Evolutionary conservation across 2,113 vertebrate genomes (phyloP).

Genomic region (Felis catus): DNA sequence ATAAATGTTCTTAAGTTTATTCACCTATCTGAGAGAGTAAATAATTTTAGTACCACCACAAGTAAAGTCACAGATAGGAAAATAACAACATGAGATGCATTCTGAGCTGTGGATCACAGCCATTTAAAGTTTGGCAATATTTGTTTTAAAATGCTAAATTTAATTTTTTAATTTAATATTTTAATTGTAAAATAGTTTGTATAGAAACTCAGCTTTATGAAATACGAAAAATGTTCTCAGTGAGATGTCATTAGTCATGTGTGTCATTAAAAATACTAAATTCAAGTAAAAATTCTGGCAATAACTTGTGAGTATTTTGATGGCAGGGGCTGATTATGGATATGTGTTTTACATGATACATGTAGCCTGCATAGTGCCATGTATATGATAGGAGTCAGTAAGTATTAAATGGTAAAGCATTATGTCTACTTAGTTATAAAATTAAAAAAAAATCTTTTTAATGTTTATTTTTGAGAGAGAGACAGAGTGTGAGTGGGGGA

Average conservation of each 20-base stretch:
- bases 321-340: fast-evolving
- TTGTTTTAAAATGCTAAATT: neutral
- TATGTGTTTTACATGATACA: neutral
- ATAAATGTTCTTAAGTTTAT: neutral
- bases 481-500: no score
- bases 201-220: neutral
- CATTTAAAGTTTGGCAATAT: neutral
- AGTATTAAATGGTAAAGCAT: neutral
- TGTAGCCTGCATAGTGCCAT: fast-evolving
- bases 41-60: neutral
- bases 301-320: neutral
- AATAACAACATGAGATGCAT: neutral
- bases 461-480: no score
- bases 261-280: neutral
- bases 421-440: neutral
- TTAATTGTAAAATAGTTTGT: neutral
- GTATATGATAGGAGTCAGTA: neutral
- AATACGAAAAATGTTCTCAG: neutral
- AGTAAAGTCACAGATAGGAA: neutral
- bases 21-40: neutral
- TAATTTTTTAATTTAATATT: neutral
- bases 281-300: neutral
- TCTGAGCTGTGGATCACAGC: neutral
- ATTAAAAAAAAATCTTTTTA: no score
- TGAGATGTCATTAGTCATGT: neutral